phyloP scores from a whole-genome alignment of 2,888 invertebrate species.

The Tenodera sinensis region DNA sequence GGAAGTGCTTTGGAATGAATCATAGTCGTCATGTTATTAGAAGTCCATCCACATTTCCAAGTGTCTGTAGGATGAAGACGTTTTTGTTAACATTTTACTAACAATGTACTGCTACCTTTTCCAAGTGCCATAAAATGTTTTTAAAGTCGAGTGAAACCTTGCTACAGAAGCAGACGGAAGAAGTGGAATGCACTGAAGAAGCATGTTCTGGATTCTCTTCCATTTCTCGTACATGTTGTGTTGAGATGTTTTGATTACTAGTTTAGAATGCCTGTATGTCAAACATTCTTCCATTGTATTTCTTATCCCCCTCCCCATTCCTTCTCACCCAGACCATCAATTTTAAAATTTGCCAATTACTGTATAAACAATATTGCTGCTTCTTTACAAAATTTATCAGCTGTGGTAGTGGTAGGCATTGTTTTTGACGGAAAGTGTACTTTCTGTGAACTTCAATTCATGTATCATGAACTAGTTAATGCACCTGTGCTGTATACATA shows the following conservation, averaged over 20 bases:
- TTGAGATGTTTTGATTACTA: slow-evolving; percentile 2
- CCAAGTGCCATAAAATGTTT: slow-evolving; percentile 27
- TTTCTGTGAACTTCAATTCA: slow-evolving; percentile 26
- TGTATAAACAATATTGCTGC: slow-evolving; percentile 14
- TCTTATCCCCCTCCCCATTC: not conserved
- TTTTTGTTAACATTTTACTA: not conserved
- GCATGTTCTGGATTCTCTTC: slow-evolving; percentile 3
- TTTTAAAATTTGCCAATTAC: slow-evolving; percentile 13
- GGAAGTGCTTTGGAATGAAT: not conserved
- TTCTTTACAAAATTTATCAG: slow-evolving; percentile 23
- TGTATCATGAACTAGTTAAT: slow-evolving; percentile 28
- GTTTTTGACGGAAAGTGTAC: slow-evolving; percentile 18
- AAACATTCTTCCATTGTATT: slow-evolving; percentile 15
- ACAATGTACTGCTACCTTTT: slow-evolving; percentile 9
- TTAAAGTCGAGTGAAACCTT: not conserved
- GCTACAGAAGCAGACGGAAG: not conserved
- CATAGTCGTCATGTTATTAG: not conserved
- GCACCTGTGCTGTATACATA: slow-evolving; percentile 32
- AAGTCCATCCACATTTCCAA: not conserved
- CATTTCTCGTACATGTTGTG: slow-evolving; percentile 4
- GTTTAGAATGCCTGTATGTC: not conserved
- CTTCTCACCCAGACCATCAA: not conserved
- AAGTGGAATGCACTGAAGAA: not conserved
- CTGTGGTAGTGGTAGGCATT: slow-evolving; percentile 25
- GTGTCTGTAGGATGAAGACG: not conserved